Conservation (phyloP, 2,113 vertebrate species). For the Ia io region DNA sequence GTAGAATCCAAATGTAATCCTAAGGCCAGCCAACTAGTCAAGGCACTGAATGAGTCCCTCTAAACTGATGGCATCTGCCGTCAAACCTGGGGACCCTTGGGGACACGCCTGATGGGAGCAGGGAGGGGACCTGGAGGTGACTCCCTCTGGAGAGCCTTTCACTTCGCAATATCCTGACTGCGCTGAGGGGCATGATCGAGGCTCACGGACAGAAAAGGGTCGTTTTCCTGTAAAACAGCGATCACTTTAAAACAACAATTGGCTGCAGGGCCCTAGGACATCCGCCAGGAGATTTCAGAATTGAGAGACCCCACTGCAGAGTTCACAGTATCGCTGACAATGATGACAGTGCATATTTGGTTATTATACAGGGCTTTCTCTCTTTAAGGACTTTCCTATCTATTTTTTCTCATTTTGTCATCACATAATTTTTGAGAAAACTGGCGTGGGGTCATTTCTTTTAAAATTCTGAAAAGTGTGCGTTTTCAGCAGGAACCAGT, state of each 20-base stretch:
- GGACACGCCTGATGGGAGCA: neutral
- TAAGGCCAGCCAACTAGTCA: neutral
- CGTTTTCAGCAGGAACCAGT: neutral
- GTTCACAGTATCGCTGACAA: neutral
- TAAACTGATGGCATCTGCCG: rapidly evolving
- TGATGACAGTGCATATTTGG: neutral
- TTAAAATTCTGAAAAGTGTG: neutral
- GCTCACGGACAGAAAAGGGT: neutral
- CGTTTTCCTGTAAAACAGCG: constrained; percentile 5
- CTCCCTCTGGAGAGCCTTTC: neutral
- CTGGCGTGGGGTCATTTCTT: neutral
- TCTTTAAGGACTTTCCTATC: neutral
- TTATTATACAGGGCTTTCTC: neutral
- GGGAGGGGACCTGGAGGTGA: neutral
- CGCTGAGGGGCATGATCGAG: neutral
- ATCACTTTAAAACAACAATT: neutral
- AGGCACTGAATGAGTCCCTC: neutral
- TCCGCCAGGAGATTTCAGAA: neutral
- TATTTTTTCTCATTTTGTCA: neutral
- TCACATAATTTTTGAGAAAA: constrained; percentile 34
- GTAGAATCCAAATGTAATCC: neutral
- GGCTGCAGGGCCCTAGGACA: neutral
- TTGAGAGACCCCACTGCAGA: neutral
- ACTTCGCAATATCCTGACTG: neutral
- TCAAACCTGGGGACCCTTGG: neutral